Evolutionary conservation across 2,888 invertebrate species (phyloP).

Genomic region (Hirtodrosophila confusa): DNA sequence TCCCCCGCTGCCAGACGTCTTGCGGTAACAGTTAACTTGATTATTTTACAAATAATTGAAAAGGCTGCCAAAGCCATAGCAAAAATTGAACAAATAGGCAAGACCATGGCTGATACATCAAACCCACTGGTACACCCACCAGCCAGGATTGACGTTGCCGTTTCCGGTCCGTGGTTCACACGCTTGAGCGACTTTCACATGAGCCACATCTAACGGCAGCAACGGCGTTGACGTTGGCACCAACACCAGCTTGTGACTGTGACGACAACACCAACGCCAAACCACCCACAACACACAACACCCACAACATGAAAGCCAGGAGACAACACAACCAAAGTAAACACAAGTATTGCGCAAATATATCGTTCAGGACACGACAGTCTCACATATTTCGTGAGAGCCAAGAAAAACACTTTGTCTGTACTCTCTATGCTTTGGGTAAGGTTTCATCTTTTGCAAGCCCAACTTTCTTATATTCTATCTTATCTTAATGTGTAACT

Average conservation of each 20-base stretch:
- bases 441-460: not conserved
- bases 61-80: conserved; percentile 67
- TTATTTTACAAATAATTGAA: conserved; percentile 79
- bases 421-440: not conserved
- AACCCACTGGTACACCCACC: not conserved
- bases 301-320: conserved; percentile 5
- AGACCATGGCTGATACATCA: conserved; percentile 25
- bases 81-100: conserved; percentile 64
- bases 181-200: conserved; percentile 39
- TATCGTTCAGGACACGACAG: conserved; percentile 29
- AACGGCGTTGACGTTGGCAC: conserved; percentile 58
- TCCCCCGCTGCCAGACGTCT: conserved; percentile 10
- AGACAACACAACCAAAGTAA: conserved; percentile 19
- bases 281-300: conserved; percentile 18
- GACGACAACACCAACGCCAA: conserved; percentile 63
- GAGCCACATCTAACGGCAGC: conserved; percentile 45
- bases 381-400: conserved; percentile 13
- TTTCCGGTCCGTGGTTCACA: conserved; percentile 50
- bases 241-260: conserved; percentile 46
- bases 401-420: conserved; percentile 4
- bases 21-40: conserved; percentile 76
- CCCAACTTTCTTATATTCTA: not conserved
- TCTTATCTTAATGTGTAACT: too few relatives aligned
- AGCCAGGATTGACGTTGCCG: conserved; percentile 29
- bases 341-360: conserved; percentile 49